Conservation (phyloP, 2,797 vertebrate genomes). For the Lophotriccus pileatus region DNA sequence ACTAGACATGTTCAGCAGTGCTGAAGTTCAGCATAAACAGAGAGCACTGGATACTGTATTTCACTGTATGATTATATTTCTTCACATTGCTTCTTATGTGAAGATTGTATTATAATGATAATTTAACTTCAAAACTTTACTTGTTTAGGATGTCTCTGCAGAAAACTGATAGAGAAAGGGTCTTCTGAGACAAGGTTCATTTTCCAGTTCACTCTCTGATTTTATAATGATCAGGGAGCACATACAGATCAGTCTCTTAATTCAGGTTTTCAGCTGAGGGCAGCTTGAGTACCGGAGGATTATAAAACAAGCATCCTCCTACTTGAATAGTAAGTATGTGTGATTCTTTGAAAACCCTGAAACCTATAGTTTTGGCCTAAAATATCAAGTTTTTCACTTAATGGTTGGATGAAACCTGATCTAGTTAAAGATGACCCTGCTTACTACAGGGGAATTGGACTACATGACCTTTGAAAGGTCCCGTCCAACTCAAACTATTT, state of each 20-base stretch:
- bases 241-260: background rate
- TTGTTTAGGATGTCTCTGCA: background rate
- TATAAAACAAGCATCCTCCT: background rate
- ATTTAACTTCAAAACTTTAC: background rate
- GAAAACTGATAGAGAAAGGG: background rate
- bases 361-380: background rate
- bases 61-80: background rate
- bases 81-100: background rate
- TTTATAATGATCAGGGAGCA: background rate
- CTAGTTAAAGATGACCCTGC: background rate
- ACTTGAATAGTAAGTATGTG: background rate
- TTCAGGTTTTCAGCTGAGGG: background rate
- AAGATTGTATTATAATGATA: background rate
- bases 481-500: background rate
- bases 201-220: background rate
- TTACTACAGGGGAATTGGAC: background rate
- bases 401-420: background rate
- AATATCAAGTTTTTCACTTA: background rate
- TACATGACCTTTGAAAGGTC: background rate
- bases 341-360: background rate
- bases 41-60: background rate
- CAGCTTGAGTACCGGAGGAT: background rate
- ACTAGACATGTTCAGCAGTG: background rate
- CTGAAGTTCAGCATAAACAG: background rate
- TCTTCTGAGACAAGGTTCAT: background rate